Conservation (phyloP, 2,888 invertebrate species). For the Diaperis boleti region DNA sequence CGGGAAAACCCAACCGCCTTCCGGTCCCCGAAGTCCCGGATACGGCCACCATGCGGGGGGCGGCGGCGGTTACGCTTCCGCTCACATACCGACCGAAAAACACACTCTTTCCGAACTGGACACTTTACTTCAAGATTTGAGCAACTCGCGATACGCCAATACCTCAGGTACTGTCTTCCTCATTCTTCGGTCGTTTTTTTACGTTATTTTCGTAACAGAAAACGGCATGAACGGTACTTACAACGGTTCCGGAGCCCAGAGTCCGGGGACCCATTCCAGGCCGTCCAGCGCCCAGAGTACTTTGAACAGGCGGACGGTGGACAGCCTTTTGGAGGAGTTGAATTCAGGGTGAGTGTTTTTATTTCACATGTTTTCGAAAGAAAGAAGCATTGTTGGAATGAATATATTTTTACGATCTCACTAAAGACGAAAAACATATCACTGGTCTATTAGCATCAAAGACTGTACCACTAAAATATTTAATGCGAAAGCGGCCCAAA, state of each 20-base stretch:
- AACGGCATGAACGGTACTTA: conserved; percentile 59
- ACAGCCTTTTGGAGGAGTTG: conserved; percentile 90
- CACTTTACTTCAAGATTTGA: conserved; percentile 90
- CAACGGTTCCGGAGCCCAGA: conserved; percentile 61
- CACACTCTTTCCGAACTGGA: conserved; percentile 86
- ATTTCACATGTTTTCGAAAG: too few relatives aligned
- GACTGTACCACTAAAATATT: too few relatives aligned
- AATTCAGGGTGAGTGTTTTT: conserved; percentile 77
- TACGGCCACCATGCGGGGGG: conserved; percentile 23
- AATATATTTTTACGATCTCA: too few relatives aligned
- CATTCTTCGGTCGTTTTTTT: neutral
- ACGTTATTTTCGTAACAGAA: conserved; percentile 57
- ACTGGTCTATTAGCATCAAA: too few relatives aligned
- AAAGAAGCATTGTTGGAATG: too few relatives aligned
- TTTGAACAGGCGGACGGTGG: conserved; percentile 81
- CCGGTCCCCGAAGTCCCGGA: conserved; percentile 50
- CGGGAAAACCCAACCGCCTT: conserved; percentile 61
- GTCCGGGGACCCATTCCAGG: conserved; percentile 60
- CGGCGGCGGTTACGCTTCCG: conserved; percentile 17
- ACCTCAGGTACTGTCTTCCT: conserved; percentile 52
- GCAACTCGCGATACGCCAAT: conserved; percentile 77
- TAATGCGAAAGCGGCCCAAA: too few relatives aligned
- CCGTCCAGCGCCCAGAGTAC: conserved; percentile 64
- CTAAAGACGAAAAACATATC: too few relatives aligned
- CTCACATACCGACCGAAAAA: conserved; percentile 60